These are phyloP conservation scores for Aramus guarauna DNA, from an alignment of 2,113 vertebrate species.

Conservation along the genomic window DNA sequence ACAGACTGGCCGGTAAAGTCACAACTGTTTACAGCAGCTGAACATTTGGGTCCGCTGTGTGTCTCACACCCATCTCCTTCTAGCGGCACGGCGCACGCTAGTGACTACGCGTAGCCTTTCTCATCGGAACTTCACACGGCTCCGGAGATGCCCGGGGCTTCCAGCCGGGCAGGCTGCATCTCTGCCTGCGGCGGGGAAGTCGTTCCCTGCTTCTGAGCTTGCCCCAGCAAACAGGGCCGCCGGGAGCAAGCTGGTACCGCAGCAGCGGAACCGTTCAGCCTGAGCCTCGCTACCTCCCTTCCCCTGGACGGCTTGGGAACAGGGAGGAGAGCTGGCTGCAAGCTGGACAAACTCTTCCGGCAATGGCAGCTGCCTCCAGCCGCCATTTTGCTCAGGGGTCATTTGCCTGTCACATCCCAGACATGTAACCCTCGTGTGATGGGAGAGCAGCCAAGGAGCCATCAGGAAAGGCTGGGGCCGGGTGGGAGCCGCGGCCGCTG, in stretches of 20 bases:
- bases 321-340: neutral
- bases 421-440: neutral
- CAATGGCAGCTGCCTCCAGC: constrained; percentile 44
- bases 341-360: neutral
- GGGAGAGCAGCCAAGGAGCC: constrained; percentile 46
- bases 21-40: neutral
- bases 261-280: neutral
- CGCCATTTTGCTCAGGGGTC: neutral
- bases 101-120: rapidly evolving
- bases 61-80: neutral
- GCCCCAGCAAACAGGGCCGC: neutral
- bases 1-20: neutral
- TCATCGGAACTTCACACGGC: rapidly evolving
- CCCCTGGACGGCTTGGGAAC: neutral
- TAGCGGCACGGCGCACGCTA: rapidly evolving
- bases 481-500: constrained; percentile 9
- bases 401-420: constrained; percentile 17
- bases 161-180: neutral
- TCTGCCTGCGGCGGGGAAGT: rapidly evolving
- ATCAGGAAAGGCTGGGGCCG: neutral
- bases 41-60: neutral
- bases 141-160: rapidly evolving
- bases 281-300: rapidly evolving
- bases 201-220: rapidly evolving
- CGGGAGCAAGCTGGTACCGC: neutral